Evolutionary conservation across 2,888 invertebrate species (phyloP).

Genomic region (Ophion obscuratus): DNA sequence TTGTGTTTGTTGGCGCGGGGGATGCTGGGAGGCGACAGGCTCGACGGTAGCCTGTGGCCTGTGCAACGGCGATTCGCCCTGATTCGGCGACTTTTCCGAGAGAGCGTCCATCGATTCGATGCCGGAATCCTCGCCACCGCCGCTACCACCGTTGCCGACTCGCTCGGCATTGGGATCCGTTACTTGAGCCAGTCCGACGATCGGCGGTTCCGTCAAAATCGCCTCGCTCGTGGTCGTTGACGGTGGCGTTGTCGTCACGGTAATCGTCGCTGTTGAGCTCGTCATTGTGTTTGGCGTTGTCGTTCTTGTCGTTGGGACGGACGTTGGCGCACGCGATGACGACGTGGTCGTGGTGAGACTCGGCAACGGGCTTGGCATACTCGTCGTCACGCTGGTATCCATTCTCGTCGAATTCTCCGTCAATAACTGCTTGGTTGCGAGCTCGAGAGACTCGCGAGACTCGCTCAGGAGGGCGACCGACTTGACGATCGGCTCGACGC

Average conservation of each 20-base stretch:
- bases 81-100: slow-evolving; percentile 96
- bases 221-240: slow-evolving; percentile 42
- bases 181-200: slow-evolving; percentile 72
- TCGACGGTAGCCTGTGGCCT: slow-evolving; percentile 83
- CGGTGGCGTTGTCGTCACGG: slow-evolving; percentile 2
- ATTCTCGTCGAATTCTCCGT: slow-evolving; percentile 83
- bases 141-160: slow-evolving; percentile 73
- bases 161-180: slow-evolving; percentile 76
- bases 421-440: slow-evolving; percentile 85
- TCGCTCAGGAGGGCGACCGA: slow-evolving; percentile 83
- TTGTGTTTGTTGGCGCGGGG: slow-evolving; percentile 53
- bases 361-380: slow-evolving; percentile 42
- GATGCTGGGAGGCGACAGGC: slow-evolving; percentile 67
- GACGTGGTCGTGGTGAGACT: slow-evolving; percentile 26
- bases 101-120: slow-evolving; percentile 97
- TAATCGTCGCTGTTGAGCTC: slow-evolving; percentile 59
- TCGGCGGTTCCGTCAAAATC: slow-evolving; percentile 67
- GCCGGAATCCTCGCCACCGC: slow-evolving; percentile 93
- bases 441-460: slow-evolving; percentile 82
- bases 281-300: neutral
- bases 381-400: slow-evolving; percentile 23
- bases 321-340: neutral
- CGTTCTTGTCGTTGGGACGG: slow-evolving; percentile 22
- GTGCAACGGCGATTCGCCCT: slow-evolving; percentile 89
- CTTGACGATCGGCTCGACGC: slow-evolving; percentile 68